These are phyloP conservation scores for Mellilla xanthometata DNA, from an alignment of 2,888 invertebrate species.

Conservation along the genomic window DNA sequence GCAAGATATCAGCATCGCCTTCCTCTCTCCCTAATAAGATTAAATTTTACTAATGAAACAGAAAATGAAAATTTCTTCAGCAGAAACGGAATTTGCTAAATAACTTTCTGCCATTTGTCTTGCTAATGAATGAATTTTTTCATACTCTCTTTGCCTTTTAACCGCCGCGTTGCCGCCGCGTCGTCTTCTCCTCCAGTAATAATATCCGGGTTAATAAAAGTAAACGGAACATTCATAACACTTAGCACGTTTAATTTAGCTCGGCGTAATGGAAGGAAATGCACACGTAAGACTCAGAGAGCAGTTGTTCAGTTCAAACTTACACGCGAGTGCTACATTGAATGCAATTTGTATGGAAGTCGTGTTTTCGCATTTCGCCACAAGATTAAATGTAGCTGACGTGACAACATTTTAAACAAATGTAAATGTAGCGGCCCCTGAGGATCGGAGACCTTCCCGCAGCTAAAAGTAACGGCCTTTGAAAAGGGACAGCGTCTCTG, in stretches of 20 bases:
- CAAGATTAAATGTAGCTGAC: constrained; percentile 44
- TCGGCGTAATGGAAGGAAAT: constrained; percentile 9
- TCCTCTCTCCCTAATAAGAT: constrained; percentile 63
- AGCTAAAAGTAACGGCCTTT: constrained; percentile 49
- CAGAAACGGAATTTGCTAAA: constrained; percentile 61
- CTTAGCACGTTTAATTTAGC: constrained; percentile 9
- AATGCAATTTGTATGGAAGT: constrained; percentile 30
- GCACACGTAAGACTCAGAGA: background rate
- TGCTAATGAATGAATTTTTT: constrained; percentile 56
- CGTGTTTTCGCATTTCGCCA: constrained; percentile 32
- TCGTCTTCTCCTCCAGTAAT: constrained; percentile 23
- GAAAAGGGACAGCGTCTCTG: constrained; percentile 45
- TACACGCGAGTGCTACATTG: background rate
- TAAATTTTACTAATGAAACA: constrained; percentile 77
- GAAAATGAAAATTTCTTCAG: constrained; percentile 69
- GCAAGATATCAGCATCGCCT: constrained; percentile 56
- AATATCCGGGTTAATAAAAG: constrained; percentile 28
- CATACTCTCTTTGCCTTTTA: constrained; percentile 30
- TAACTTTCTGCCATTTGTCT: constrained; percentile 65
- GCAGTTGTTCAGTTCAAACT: background rate
- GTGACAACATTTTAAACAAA: constrained; percentile 48
- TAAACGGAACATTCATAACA: constrained; percentile 14
- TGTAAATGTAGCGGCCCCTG: constrained; percentile 42
- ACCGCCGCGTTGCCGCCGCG: constrained; percentile 19
- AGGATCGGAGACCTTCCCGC: constrained; percentile 41